These are phyloP conservation scores for Hoplostethus mediterraneus DNA, from an alignment of 2,797 vertebrate genomes.

Conservation along the genomic window DNA sequence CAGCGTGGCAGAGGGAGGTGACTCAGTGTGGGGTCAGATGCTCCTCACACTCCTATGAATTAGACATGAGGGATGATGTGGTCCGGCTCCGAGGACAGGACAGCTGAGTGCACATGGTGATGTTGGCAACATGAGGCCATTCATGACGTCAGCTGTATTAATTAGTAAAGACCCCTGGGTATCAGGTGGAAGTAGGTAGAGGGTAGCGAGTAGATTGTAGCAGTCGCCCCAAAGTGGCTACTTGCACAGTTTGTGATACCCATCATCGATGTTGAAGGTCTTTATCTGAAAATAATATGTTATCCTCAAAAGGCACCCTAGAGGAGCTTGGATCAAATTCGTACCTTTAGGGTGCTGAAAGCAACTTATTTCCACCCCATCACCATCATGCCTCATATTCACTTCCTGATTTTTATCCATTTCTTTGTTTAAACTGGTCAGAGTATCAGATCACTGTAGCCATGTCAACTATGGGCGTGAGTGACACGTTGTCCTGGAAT, in stretches of 20 bases:
- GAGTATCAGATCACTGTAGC: constrained; percentile 59
- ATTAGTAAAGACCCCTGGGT: constrained; percentile 78
- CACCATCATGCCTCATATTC: constrained; percentile 17
- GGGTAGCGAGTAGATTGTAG: constrained; percentile 1
- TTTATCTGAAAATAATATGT: not conserved
- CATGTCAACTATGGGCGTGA: constrained; percentile 42
- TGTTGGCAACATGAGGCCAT: constrained; percentile 75
- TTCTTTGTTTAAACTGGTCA: constrained; percentile 37
- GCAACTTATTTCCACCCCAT: not conserved
- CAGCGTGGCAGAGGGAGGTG: constrained; percentile 14
- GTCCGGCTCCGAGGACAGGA: constrained; percentile 54
- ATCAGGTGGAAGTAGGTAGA: constrained; percentile 74
- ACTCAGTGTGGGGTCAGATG: constrained; percentile 66
- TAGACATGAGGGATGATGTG: constrained; percentile 68
- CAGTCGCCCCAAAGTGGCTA: not conserved
- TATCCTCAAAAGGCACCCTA: too few species aligned
- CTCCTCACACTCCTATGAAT: constrained; percentile 70
- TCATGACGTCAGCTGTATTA: constrained; percentile 73
- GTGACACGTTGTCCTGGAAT: constrained; percentile 59
- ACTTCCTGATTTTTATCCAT: constrained; percentile 26
- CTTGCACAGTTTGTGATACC: not conserved
- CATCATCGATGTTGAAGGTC: too few species aligned
- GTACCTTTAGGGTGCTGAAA: constrained; percentile 3
- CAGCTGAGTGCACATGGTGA: constrained; percentile 41
- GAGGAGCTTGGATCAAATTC: not conserved